A percentile compares a stretch with the other conserved stretches of the same genome.
Evolutionary conservation across 2,888 invertebrate genomes (phyloP).

Genomic region (Marasmarcha lunaedactyla): DNA sequence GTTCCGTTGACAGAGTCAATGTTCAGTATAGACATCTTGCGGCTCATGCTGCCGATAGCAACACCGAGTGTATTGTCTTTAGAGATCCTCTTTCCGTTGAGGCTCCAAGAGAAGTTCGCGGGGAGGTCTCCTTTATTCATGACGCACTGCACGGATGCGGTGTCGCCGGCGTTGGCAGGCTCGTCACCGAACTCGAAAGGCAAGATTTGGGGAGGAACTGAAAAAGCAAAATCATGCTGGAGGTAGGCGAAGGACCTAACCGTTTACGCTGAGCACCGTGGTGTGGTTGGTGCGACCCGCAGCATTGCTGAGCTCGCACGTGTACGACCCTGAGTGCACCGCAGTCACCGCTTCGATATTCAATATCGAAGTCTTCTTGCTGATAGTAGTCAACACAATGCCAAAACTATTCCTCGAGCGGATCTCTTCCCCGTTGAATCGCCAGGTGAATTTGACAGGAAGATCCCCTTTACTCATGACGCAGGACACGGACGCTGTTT

Average conservation of each 20-base stretch:
- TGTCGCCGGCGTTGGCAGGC: conserved; percentile 80
- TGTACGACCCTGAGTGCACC: conserved; percentile 74
- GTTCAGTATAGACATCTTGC: conserved; percentile 75
- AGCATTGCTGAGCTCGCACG: conserved; percentile 73
- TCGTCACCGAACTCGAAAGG: conserved; percentile 77
- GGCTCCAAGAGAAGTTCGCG: conserved; percentile 79
- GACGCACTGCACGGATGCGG: conserved; percentile 79
- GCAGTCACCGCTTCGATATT: conserved; percentile 74
- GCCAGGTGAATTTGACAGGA: conserved; percentile 83
- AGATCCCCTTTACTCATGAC: conserved; percentile 84
- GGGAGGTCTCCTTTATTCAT: conserved; percentile 85
- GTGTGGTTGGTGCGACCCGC: conserved; percentile 73
- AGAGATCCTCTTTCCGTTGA: conserved; percentile 65
- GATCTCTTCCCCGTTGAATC: conserved; percentile 65
- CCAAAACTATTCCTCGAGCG: conserved; percentile 65
- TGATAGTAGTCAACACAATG: conserved; percentile 69
- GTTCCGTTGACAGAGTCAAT: conserved; percentile 77
- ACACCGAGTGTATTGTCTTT: conserved; percentile 69
- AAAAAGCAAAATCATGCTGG: conserved; percentile 16
- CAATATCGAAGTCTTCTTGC: conserved; percentile 74
- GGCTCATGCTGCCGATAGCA: conserved; percentile 72
- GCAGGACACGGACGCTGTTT: conserved; percentile 79
- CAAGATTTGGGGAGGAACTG: conserved; percentile 77
- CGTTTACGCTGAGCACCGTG: conserved; percentile 72
- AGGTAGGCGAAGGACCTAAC: conserved; percentile 45